phyloP scores from a whole-genome alignment of 2,797 vertebrate species.

The Enteromius fasciolatus region DNA sequence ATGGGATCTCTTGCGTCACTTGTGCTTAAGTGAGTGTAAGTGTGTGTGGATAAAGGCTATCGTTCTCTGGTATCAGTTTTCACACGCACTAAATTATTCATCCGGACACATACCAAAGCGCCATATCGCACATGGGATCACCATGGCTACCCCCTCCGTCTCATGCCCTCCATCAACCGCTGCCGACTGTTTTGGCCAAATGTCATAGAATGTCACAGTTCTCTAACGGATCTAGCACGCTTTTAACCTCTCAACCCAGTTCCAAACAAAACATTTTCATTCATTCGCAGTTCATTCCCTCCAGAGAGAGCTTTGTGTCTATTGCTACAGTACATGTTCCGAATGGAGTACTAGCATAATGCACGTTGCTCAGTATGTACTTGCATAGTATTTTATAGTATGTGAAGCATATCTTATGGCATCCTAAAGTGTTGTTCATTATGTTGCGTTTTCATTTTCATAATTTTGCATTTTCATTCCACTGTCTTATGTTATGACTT shows the following conservation, averaged over 20 bases:
- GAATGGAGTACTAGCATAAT: slow-evolving; percentile 12
- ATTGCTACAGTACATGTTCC: slow-evolving; percentile 4
- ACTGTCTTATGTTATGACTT: not conserved
- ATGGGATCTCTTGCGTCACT: slow-evolving; percentile 48
- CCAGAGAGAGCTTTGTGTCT: slow-evolving; percentile 12
- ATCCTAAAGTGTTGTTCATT: not conserved
- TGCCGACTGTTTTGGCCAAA: slow-evolving; percentile 63
- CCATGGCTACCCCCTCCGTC: slow-evolving; percentile 80
- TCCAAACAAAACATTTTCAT: slow-evolving; percentile 34
- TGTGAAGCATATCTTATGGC: not conserved
- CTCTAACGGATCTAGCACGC: slow-evolving; percentile 32
- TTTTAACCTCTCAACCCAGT: slow-evolving; percentile 35
- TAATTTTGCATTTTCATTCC: not conserved
- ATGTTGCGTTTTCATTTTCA: not conserved
- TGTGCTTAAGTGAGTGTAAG: slow-evolving; percentile 44
- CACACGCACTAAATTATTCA: slow-evolving; percentile 86
- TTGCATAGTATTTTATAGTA: not conserved
- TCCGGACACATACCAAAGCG: slow-evolving; percentile 67
- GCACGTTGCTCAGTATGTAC: not conserved
- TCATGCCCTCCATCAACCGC: slow-evolving; percentile 65
- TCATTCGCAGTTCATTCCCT: slow-evolving; percentile 30
- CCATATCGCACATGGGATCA: slow-evolving; percentile 77
- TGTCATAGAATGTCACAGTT: slow-evolving; percentile 58
- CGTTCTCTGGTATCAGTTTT: slow-evolving; percentile 56
- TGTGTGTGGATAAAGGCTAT: slow-evolving; percentile 23